A percentile compares a stretch with the other conserved stretches of the same genome.
phyloP scores from a whole-genome alignment of 1,140 invertebrate species.

The Antheraea mylitta region DNA sequence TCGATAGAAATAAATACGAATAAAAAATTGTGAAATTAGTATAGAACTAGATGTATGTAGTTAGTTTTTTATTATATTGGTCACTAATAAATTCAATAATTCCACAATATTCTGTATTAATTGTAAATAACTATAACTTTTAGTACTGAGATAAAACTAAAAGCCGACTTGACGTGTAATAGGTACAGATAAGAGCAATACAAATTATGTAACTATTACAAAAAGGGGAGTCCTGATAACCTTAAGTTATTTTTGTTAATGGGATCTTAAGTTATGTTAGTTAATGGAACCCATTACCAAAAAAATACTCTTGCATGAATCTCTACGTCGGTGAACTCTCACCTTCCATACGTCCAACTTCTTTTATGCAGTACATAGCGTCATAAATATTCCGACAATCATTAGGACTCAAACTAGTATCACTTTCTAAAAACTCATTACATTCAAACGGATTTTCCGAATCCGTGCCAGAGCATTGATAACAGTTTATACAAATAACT shows the following conservation, averaged over 20 bases:
- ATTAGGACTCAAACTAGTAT: conserved; percentile 84
- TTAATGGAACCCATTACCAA: neutral
- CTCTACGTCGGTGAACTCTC: conserved; percentile 41
- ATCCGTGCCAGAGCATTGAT: conserved; percentile 92
- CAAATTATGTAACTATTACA: neutral
- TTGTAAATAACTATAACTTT: no score
- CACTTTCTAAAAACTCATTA: conserved; percentile 88
- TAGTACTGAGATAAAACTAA: no score
- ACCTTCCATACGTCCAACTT: conserved; percentile 96
- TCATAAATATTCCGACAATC: conserved; percentile 89
- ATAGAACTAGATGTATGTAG: no score
- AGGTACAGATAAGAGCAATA: neutral
- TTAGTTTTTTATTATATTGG: no score
- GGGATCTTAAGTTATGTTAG: neutral
- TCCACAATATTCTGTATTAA: no score
- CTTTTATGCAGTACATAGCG: conserved; percentile 95
- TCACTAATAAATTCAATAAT: no score
- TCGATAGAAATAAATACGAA: no score
- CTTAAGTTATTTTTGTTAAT: neutral
- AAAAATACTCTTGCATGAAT: neutral
- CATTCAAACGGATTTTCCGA: conserved; percentile 90
- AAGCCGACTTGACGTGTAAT: no score
- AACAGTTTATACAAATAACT: conserved; percentile 88
- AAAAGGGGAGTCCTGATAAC: neutral
- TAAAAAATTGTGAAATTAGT: no score